Evolutionary conservation across 2,113 vertebrate species (phyloP).

Genomic region (Oxygymnocypris stewartii): DNA sequence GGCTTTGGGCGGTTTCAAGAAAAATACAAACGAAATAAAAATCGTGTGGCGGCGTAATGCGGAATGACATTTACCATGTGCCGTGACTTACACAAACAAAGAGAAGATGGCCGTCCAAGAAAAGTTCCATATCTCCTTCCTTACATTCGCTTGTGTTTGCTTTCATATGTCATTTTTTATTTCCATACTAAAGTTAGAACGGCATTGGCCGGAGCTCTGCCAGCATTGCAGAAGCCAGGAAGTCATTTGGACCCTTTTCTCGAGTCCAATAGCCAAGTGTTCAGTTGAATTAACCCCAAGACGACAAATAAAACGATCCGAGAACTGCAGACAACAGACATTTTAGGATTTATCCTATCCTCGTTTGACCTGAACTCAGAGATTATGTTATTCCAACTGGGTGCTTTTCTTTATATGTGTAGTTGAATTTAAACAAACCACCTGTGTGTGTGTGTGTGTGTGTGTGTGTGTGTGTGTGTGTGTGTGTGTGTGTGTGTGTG

Average conservation of each 20-base stretch:
- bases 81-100: constrained; percentile 53
- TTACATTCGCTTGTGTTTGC: constrained; percentile 38
- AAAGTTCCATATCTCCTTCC: constrained; percentile 28
- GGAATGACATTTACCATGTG: constrained; percentile 64
- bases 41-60: constrained; percentile 62
- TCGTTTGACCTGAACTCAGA: constrained; percentile 17
- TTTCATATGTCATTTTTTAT: constrained; percentile 43
- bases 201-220: constrained; percentile 10
- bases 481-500: not conserved
- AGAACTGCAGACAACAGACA: constrained; percentile 36
- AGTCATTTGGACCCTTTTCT: constrained; percentile 43
- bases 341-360: constrained; percentile 28
- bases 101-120: constrained; percentile 26
- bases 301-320: constrained; percentile 34
- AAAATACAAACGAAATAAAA: constrained; percentile 49
- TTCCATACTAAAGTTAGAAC: constrained; percentile 33
- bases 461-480: not conserved
- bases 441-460: not conserved
- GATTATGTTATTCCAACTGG: constrained; percentile 17
- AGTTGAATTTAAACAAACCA: constrained; percentile 16
- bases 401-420: not conserved
- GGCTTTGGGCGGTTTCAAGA: constrained; percentile 46
- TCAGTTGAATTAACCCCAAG: constrained; percentile 43
- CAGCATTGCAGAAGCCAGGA: constrained; percentile 21
- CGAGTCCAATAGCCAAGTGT: constrained; percentile 25